A percentile compares a stretch with the other conserved stretches of the same genome.
phyloP scores from a whole-genome alignment of 2,113 vertebrate genomes.

The Clarias gariepinus region DNA sequence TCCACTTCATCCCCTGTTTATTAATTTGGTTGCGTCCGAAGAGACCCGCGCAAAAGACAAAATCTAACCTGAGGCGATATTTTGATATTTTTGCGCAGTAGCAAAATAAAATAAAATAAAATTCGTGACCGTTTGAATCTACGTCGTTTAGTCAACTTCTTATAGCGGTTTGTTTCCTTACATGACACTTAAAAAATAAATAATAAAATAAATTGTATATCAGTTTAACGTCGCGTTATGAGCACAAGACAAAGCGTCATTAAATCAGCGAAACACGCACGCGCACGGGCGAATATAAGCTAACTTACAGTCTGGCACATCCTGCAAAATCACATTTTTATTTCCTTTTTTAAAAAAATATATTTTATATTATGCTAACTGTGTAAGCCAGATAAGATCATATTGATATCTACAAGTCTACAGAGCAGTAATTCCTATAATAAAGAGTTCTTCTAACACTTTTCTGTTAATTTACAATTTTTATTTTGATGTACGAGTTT shows the following conservation, averaged over 20 bases:
- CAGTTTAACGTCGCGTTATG: neutral
- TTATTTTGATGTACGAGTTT: neutral
- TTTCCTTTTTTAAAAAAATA: neutral
- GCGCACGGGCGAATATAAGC: neutral
- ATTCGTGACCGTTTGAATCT: neutral
- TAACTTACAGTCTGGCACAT: neutral
- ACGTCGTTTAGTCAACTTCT: neutral
- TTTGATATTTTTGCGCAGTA: neutral
- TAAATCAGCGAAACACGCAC: neutral
- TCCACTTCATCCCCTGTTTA: slow-evolving; percentile 26
- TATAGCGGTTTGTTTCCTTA: neutral
- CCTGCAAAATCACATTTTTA: neutral
- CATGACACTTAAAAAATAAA: neutral
- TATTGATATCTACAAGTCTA: neutral
- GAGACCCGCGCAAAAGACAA: neutral
- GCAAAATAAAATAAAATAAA: neutral
- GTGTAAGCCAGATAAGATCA: neutral
- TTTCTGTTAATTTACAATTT: neutral
- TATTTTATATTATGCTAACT: neutral
- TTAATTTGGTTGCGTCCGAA: slow-evolving; percentile 15
- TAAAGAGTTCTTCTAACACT: neutral
- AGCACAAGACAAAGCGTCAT: neutral
- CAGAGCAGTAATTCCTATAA: no score
- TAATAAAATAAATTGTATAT: neutral
- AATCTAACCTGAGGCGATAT: neutral